A percentile compares a stretch with the other conserved stretches of the same genome.
Conservation (phyloP, 1,140 invertebrate species). For the Microvelia longipes region DNA sequence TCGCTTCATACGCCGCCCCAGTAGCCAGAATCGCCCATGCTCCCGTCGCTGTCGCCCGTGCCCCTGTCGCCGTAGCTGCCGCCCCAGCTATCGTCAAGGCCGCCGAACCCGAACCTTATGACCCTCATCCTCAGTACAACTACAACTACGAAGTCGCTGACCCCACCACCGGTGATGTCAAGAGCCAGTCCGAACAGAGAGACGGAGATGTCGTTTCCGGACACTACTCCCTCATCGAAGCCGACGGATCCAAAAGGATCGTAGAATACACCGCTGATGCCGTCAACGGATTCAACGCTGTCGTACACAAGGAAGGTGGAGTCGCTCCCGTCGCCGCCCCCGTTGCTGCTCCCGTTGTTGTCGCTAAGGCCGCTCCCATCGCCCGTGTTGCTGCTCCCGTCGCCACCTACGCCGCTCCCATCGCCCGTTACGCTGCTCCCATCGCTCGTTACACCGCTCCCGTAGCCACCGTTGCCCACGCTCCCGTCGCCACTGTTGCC, state of each 20-base stretch:
- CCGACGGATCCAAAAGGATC: slow-evolving; percentile 40
- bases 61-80: slow-evolving; percentile 5
- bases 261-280: slow-evolving; percentile 43
- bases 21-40: slow-evolving; percentile 9
- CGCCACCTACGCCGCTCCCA: slow-evolving; percentile 4
- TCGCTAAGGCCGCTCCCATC: slow-evolving; percentile 8
- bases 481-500: slow-evolving; percentile 10
- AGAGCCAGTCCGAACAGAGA: slow-evolving; percentile 34
- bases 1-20: not conserved
- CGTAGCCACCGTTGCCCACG: slow-evolving; percentile 6
- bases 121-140: slow-evolving; percentile 33
- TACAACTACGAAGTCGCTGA: slow-evolving; percentile 37
- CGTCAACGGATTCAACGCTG: slow-evolving; percentile 41
- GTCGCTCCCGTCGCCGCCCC: slow-evolving; percentile 7
- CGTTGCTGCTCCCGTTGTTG: slow-evolving; percentile 3
- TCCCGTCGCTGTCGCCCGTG: slow-evolving; percentile 7
- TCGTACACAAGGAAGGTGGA: slow-evolving; percentile 32
- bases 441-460: slow-evolving; percentile 5
- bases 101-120: not conserved
- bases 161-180: slow-evolving; percentile 35
- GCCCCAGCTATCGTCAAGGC: not conserved
- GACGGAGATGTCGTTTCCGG: slow-evolving; percentile 37
- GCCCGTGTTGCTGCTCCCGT: not conserved
- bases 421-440: slow-evolving; percentile 6
- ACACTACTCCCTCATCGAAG: slow-evolving; percentile 38